Conservation (phyloP, 2,888 invertebrate genomes). For the Lasioglossum leucozonium region DNA sequence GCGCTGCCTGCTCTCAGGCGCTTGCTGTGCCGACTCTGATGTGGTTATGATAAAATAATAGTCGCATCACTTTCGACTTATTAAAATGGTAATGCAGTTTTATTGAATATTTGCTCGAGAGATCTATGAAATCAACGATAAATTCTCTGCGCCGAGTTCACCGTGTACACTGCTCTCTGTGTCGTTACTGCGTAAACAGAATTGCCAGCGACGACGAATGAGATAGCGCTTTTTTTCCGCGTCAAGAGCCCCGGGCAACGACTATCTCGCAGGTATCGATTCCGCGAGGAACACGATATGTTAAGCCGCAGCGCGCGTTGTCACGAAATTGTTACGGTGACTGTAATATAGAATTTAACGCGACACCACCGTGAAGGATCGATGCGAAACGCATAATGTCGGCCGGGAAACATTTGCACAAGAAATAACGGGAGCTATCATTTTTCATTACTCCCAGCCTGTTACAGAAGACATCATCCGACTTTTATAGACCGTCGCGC, state of each 20-base stretch:
- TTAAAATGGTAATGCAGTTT: no score
- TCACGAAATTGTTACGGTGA: conserved; percentile 11
- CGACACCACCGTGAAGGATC: conserved; percentile 5
- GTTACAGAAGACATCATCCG: background rate
- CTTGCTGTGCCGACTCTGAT: background rate
- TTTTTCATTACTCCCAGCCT: conserved; percentile 10
- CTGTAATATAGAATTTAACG: conserved; percentile 18
- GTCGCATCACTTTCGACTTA: background rate
- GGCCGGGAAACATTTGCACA: conserved; percentile 4
- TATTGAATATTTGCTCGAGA: no score
- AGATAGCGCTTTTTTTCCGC: background rate
- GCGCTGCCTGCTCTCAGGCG: background rate
- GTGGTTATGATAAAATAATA: no score
- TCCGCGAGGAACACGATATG: conserved; percentile 9
- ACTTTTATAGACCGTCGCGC: conserved; percentile 11
- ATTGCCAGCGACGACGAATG: background rate
- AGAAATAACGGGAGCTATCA: conserved; percentile 12
- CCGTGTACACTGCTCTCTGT: no score
- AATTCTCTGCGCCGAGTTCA: background rate
- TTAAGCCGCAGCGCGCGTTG: background rate
- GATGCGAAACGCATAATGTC: background rate
- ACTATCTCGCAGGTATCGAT: background rate
- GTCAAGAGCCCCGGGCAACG: background rate
- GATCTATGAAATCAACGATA: background rate
- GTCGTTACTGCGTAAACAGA: background rate